phyloP scores from a whole-genome alignment of 1,140 invertebrate species.

The Plodia interpunctella region DNA sequence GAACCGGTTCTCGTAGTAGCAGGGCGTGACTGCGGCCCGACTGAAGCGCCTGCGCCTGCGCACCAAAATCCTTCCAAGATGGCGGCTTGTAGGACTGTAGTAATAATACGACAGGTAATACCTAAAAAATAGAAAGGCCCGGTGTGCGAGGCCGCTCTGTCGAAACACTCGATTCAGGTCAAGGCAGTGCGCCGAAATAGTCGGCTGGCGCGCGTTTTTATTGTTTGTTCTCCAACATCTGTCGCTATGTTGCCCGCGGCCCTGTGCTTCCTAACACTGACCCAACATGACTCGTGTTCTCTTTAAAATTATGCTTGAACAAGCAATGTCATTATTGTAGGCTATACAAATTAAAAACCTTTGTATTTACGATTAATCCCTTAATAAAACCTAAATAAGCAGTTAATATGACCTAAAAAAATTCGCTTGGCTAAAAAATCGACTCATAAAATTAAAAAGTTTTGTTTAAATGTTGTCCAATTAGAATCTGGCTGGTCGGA shows the following conservation, averaged over 20 bases:
- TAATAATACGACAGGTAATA: constrained; percentile 76
- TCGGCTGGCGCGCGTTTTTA: constrained; percentile 71
- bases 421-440: no score
- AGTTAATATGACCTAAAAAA: no score
- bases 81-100: constrained; percentile 61
- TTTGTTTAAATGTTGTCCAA: no score
- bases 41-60: constrained; percentile 36
- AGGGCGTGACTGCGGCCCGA: constrained; percentile 26
- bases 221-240: constrained; percentile 75
- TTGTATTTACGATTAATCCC: no score
- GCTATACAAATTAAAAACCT: no score
- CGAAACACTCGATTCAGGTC: constrained; percentile 73
- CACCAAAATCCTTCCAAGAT: constrained; percentile 61
- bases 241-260: constrained; percentile 39
- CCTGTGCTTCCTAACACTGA: constrained; percentile 14
- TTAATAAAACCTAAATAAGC: no score
- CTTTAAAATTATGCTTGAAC: neutral
- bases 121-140: constrained; percentile 77
- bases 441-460: no score
- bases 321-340: neutral
- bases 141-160: constrained; percentile 73
- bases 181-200: constrained; percentile 75
- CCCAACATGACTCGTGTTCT: constrained; percentile 3
- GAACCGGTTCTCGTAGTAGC: constrained; percentile 36
- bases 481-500: no score